phyloP scores from a whole-genome alignment of 2,797 vertebrate species.

The Gobionotothen gibberifrons region DNA sequence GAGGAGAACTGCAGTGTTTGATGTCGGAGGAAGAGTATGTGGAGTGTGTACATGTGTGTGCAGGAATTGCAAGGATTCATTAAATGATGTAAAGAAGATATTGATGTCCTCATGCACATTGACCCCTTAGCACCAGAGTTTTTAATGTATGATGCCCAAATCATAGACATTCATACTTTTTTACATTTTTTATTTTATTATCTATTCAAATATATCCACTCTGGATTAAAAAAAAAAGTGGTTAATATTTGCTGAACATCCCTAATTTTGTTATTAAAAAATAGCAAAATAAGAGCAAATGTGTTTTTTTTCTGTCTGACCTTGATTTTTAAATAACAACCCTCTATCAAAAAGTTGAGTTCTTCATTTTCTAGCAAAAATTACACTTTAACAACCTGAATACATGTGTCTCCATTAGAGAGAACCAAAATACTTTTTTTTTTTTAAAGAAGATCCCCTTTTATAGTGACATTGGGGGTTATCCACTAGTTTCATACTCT shows the following conservation, averaged over 20 bases:
- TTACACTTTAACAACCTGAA: too few species aligned
- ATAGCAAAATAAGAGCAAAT: too few species aligned
- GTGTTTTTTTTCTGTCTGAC: too few species aligned
- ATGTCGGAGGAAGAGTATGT: constrained; percentile 14
- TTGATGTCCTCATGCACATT: neutral
- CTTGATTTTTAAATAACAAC: too few species aligned
- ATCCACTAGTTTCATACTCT: neutral
- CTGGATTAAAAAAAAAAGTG: neutral
- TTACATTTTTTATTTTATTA: neutral
- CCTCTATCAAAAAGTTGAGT: too few species aligned
- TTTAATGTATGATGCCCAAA: neutral
- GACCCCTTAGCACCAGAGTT: neutral
- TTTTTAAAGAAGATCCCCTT: neutral
- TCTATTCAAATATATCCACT: neutral
- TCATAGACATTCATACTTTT: neutral
- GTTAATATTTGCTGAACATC: too few species aligned
- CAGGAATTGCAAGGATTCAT: neutral
- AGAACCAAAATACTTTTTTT: neutral
- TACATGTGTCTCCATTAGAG: neutral
- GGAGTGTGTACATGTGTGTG: constrained; percentile 7
- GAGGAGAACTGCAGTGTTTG: constrained; percentile 39
- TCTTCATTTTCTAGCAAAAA: too few species aligned
- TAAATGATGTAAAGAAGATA: neutral
- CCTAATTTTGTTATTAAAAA: too few species aligned
- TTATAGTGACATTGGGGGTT: constrained; percentile 4